phyloP scores from a whole-genome alignment of 1,140 invertebrate species.

The Cyclina sinensis region DNA sequence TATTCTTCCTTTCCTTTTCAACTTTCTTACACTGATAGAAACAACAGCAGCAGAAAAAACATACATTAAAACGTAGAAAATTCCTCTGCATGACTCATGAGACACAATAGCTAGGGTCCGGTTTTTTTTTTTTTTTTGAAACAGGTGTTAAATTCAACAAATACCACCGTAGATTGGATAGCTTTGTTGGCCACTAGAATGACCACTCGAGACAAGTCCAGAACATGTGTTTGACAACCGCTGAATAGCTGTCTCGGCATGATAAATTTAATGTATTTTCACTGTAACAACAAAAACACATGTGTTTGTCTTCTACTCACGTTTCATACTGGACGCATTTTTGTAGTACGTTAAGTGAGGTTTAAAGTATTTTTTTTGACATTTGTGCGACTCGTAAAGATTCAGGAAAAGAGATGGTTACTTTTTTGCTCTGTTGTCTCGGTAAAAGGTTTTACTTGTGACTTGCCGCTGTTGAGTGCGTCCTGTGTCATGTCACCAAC shows the following conservation, averaged over 20 bases:
- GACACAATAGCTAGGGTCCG: neutral
- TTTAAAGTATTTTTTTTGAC: no score
- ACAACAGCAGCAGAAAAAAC: neutral
- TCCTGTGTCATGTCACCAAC: no score
- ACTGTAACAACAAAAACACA: conserved; percentile 30
- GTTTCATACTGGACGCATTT: neutral
- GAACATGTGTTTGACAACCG: neutral
- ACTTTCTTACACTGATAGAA: neutral
- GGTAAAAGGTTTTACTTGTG: no score
- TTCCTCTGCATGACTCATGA: neutral
- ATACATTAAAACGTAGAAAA: neutral
- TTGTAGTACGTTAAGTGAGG: no score
- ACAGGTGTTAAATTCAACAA: conserved; percentile 30
- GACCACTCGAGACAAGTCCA: conserved; percentile 8
- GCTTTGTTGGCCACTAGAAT: neutral
- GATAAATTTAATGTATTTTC: conserved; percentile 16
- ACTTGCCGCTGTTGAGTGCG: no score
- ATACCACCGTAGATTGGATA: neutral
- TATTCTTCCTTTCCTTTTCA: neutral
- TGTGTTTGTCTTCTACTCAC: conserved; percentile 30
- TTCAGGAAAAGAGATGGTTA: no score
- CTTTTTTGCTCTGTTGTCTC: no score
- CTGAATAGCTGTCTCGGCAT: neutral
- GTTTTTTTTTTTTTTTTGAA: conserved; percentile 21
- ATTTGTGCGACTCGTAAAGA: no score